Evolutionary conservation across 2,113 vertebrate species (phyloP).

Genomic region (Paratilapia polleni): DNA sequence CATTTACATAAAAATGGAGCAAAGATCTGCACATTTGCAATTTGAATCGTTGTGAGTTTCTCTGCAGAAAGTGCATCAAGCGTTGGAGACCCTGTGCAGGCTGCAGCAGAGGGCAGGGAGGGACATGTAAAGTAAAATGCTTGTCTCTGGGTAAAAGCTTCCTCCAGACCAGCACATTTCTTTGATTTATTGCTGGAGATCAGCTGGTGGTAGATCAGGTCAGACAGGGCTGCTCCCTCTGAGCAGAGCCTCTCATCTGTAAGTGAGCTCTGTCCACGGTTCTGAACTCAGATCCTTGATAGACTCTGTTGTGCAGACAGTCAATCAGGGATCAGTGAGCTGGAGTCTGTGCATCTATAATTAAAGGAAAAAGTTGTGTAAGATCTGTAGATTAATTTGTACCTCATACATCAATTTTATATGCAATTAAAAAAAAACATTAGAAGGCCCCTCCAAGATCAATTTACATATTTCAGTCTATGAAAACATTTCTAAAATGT

Average conservation of each 20-base stretch:
- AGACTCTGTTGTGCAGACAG: not conserved
- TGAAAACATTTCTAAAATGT: not conserved
- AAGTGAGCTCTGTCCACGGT: constrained; percentile 72
- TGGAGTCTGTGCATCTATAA: not conserved
- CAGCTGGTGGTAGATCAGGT: constrained; percentile 48
- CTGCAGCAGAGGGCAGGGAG: constrained; percentile 28
- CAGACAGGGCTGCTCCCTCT: constrained; percentile 26
- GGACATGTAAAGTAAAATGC: not conserved
- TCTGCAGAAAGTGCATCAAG: not conserved
- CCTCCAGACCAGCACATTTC: constrained; percentile 29
- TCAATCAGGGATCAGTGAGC: not conserved
- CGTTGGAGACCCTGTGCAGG: not conserved
- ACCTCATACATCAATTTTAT: not conserved
- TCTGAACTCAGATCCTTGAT: constrained; percentile 55
- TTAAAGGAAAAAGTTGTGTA: not conserved
- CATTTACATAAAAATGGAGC: not conserved
- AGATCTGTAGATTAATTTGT: not conserved
- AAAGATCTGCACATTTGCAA: not conserved
- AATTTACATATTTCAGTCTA: not conserved
- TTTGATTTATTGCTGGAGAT: constrained; percentile 30
- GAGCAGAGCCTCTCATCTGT: not conserved
- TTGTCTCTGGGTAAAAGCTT: constrained; percentile 27
- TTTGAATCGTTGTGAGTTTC: not conserved
- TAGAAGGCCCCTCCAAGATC: not conserved
- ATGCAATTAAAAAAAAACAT: not conserved